Evolutionary conservation across 2,888 invertebrate genomes (phyloP), one percentile per base, ranked within the genome.

Genomic region (Philonicus albiceps): DNA sequence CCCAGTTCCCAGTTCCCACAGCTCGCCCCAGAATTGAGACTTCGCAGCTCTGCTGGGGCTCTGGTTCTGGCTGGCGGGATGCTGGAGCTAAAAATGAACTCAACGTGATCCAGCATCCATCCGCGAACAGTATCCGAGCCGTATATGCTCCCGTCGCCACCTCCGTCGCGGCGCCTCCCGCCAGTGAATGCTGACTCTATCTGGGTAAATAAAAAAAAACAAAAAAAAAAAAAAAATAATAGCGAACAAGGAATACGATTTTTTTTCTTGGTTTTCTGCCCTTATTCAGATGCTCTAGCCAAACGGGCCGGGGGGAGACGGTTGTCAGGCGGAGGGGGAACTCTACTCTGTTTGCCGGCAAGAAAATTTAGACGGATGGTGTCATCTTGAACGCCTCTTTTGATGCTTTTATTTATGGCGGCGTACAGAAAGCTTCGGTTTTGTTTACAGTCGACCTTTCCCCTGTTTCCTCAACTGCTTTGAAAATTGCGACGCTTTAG

Each of bases 391-490:
- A 34, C 81, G 55, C 81, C 64, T 72, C 34, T 72, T 64, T 78
- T 43, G 31, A 72, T 31, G 64, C 83, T 83, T 83, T 72, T 83
- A 83, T 83, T 83, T 83, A 83, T 40, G 64, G 72, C 72, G 83
- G 72, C 72, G 22, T 64, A 19, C 31, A 64, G 64, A 64, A 64
- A 64, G 64, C 64, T 64, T 64, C 34, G 34, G 64, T 72, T 72
- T 72, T 72, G 64, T 64, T 72, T 37, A 34, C 83, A 83, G 83
- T 43, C 78, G 27, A 40, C 78, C 40, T 43, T 43, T 64, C 64
- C 64, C 64, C 64, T 64, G 64, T 37, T 78, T 43, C 40, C 37
- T 16, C 37, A 22, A 78, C 78, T 78, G 40, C 83, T 83, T 55
- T 55, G 64, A 55, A 64, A 55, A 72, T 40, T 64, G 83, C 83